These are phyloP conservation scores for Pissodes strobi DNA, from an alignment of 1,140 invertebrate genomes.

Conservation along the genomic window DNA sequence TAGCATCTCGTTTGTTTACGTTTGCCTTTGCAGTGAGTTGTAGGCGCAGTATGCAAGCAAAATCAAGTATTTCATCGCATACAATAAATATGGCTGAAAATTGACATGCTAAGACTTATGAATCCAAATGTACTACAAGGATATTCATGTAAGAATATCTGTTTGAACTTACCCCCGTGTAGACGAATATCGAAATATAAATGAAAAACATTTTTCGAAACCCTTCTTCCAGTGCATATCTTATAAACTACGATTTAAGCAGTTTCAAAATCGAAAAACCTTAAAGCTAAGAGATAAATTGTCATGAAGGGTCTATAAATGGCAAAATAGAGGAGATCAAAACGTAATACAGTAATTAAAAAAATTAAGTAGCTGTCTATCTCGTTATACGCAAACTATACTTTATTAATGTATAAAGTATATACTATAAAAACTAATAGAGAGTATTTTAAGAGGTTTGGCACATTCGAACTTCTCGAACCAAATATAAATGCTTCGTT, in stretches of 20 bases:
- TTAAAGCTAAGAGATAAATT: slow-evolving; percentile 13
- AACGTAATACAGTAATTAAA: slow-evolving; percentile 15
- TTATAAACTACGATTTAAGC: not conserved
- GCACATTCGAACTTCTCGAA: slow-evolving; percentile 37
- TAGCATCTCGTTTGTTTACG: no score
- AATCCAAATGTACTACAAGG: no score
- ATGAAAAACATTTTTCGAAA: not conserved
- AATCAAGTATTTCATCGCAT: no score
- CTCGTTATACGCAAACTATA: no score
- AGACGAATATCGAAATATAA: not conserved
- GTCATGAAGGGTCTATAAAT: slow-evolving; percentile 21
- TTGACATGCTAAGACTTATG: no score
- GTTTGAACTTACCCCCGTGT: not conserved
- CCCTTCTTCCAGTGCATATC: not conserved
- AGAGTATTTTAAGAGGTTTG: slow-evolving; percentile 38
- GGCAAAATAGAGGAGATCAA: slow-evolving; percentile 30
- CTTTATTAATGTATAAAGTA: no score
- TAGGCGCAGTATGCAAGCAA: no score
- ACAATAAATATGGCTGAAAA: no score
- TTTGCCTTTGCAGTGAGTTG: no score
- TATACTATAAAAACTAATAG: slow-evolving; percentile 16
- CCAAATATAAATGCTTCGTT: slow-evolving; percentile 23
- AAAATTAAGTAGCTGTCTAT: slow-evolving; percentile 33
- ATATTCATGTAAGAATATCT: not conserved
- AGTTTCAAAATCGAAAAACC: not conserved